Conservation (phyloP, 2,888 invertebrate species). For the Lasioglossum oenotherae region DNA sequence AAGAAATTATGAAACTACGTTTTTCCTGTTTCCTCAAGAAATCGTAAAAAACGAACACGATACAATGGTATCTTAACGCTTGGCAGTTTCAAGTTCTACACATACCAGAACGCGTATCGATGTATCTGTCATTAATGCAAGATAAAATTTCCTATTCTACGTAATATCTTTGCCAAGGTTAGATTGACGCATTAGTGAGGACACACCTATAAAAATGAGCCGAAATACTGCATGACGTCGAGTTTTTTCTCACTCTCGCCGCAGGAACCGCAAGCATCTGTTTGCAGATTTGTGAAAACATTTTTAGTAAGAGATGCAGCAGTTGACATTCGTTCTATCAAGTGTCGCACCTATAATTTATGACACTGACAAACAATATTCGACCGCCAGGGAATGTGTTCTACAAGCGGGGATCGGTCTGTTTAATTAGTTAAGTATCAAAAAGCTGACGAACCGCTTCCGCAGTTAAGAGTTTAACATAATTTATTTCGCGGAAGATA, state of each 20-base stretch:
- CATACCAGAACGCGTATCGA: background rate
- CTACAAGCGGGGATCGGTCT: background rate
- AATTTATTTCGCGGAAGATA: slow-evolving; percentile 13
- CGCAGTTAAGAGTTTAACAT: background rate
- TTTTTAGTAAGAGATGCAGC: background rate
- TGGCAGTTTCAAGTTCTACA: background rate
- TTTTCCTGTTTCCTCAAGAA: background rate
- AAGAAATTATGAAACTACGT: background rate
- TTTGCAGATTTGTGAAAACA: background rate
- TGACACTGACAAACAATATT: background rate
- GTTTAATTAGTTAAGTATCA: background rate
- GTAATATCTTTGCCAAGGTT: background rate
- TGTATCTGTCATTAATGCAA: background rate
- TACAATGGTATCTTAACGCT: background rate
- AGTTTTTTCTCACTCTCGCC: background rate
- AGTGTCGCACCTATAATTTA: background rate
- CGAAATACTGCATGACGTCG: background rate
- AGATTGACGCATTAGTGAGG: background rate
- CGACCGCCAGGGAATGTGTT: background rate
- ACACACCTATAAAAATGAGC: background rate
- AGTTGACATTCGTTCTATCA: background rate
- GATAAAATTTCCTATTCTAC: background rate
- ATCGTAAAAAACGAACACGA: background rate
- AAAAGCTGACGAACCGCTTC: background rate
- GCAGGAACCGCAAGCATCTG: background rate